A percentile compares a stretch with the other conserved stretches of the same genome.
Conservation (phyloP, 92 coral and sea anemone species). For the Nematostella vectensis region DNA sequence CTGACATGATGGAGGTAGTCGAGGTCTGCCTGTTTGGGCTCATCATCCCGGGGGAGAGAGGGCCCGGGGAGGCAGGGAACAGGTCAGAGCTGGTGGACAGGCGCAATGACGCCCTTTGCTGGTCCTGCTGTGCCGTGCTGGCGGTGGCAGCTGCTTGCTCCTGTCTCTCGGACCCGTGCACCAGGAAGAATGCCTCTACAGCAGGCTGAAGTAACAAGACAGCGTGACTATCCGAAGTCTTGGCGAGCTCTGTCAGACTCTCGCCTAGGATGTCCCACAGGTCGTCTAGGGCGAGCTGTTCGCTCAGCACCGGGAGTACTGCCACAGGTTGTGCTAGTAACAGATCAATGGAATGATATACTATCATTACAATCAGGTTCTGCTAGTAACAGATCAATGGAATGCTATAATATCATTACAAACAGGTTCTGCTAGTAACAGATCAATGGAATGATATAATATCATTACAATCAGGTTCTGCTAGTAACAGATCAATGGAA, state of each 20-base stretch:
- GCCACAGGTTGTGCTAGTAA: slow-evolving; percentile 40
- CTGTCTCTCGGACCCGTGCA: slow-evolving; percentile 86
- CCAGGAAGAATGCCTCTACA: slow-evolving; percentile 96
- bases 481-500: too few relatives aligned
- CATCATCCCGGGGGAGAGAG: slow-evolving; percentile 78
- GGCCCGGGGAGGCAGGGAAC: slow-evolving; percentile 89
- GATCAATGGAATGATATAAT: too few relatives aligned
- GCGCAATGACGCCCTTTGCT: slow-evolving; percentile 34
- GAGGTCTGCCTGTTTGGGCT: slow-evolving; percentile 88
- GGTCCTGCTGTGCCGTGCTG: slow-evolving; percentile 33
- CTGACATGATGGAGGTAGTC: slow-evolving; percentile 79
- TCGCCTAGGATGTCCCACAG: slow-evolving; percentile 94
- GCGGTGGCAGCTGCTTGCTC: slow-evolving; percentile 16
- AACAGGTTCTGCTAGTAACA: too few relatives aligned
- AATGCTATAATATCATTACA: too few relatives aligned
- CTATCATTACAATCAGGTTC: too few relatives aligned
- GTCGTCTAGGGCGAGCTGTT: slow-evolving; percentile 78
- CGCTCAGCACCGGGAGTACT: slow-evolving; percentile 70
- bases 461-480: too few relatives aligned
- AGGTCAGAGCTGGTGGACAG: slow-evolving; percentile 53
- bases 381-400: too few relatives aligned
- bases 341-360: too few relatives aligned
- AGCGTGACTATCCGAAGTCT: slow-evolving; percentile 96
- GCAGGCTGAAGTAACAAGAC: slow-evolving; percentile 96
- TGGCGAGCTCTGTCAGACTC: slow-evolving; percentile 83